Percentiles rank a stretch among this genome's conserved stretches.
These are phyloP conservation scores for Tribolium freemani DNA, from an alignment of 2,888 invertebrate genomes.

Conservation along the genomic window DNA sequence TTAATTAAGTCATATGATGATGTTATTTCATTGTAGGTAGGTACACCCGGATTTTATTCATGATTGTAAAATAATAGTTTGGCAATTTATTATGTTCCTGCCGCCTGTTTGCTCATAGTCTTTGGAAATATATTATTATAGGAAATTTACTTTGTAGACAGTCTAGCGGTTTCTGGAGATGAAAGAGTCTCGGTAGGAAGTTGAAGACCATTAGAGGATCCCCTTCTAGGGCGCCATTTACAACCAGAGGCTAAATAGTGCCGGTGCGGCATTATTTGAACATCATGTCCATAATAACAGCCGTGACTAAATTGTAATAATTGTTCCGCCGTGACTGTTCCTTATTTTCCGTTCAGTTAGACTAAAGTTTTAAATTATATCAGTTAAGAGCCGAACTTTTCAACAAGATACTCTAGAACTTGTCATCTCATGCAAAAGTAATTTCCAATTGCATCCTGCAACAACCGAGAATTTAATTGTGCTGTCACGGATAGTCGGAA, in stretches of 20 bases:
- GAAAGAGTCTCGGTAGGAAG: slow-evolving; percentile 47
- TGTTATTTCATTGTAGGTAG: no score
- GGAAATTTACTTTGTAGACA: slow-evolving; percentile 34
- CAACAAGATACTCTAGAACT: not conserved
- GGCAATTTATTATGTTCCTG: not conserved
- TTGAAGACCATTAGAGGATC: slow-evolving; percentile 47
- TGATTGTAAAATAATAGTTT: not conserved
- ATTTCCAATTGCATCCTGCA: not conserved
- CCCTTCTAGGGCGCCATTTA: slow-evolving; percentile 49
- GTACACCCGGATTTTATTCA: no score
- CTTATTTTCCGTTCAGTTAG: not conserved
- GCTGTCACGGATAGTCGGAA: not conserved
- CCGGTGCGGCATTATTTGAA: slow-evolving; percentile 38
- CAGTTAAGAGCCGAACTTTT: not conserved
- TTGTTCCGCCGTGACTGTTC: slow-evolving; percentile 40
- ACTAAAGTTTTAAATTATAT: slow-evolving; percentile 1
- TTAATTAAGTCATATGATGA: not conserved
- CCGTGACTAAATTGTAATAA: slow-evolving; percentile 43
- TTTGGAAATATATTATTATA: slow-evolving; percentile 18
- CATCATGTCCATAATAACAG: slow-evolving; percentile 43
- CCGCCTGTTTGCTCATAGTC: slow-evolving; percentile 2
- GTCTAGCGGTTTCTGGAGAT: slow-evolving; percentile 41
- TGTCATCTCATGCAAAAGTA: not conserved
- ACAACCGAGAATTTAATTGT: not conserved
- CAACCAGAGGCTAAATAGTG: slow-evolving; percentile 46